Evolutionary conservation across 2,888 invertebrate genomes (phyloP), one percentile per base, ranked within the genome.

Genomic region (Cristatella mucedo): DNA sequence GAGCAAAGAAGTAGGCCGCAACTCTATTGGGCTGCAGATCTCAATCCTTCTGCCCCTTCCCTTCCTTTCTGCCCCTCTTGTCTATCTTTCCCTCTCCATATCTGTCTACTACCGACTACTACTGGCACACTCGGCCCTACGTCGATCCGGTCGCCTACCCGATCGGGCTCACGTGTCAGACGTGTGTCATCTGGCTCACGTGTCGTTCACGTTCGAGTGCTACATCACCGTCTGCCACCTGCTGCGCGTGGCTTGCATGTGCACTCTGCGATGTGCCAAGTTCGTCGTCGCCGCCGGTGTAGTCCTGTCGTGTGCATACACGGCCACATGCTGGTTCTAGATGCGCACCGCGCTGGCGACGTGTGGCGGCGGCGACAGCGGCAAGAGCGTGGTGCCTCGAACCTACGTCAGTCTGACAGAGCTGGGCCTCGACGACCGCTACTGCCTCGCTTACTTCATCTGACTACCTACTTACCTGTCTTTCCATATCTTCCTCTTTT

Each of bases 161-260:
- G 15, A 63, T 87, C 29, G 85, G 82, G 5, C 75, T 82, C 63
- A 80, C 80, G 18, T 80, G 83, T 40, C 87, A 93, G 69, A 87
- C 89, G 46, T 83, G 85, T 44, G 86, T 89, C 38, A 85, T 87
- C 41, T 93, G 91, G 71, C 73, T 93, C 57, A 75, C 75, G 67
- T 74, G 34, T 71, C 71, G 4, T 74, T 74, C 44, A 74, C 74
- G 2, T 71, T 87, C 54, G 91, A 91, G 66, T 75, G 93, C 40
- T 95, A 87, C 71, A 85, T 91, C 46, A 89, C 89, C 3, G 69
- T 70, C 2, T 69, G 69, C 40, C 67, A 68, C 60, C 91, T 91
- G 1, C 71, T 93, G 38, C 75, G 77, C 47, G 87, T 89, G 2
- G 74, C 84, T 40, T 82, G 83, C 2, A 73, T 89, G 51, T 91